Conservation (phyloP, 1,140 invertebrate genomes). For the Paracyclopina nana region DNA sequence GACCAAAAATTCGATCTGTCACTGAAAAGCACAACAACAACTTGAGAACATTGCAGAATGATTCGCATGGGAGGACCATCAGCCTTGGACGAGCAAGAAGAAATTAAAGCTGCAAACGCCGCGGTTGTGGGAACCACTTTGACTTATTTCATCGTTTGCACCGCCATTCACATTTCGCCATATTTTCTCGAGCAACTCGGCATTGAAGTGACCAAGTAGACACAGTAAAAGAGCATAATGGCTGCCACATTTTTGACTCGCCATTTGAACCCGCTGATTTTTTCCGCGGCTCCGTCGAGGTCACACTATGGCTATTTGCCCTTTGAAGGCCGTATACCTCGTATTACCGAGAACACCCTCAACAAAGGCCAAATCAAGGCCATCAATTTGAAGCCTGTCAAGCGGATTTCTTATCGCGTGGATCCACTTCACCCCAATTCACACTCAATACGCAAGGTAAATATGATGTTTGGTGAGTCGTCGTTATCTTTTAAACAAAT, state of each 20-base stretch:
- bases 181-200: constrained; percentile 9
- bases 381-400: constrained; percentile 52
- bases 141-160: not conserved
- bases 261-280: not conserved
- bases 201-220: not conserved
- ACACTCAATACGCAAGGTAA: constrained; percentile 32
- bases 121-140: constrained; percentile 6
- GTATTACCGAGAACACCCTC: not conserved
- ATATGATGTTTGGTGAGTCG: constrained; percentile 23
- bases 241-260: not conserved
- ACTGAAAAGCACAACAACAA: too few species aligned
- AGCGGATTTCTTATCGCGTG: constrained; percentile 49
- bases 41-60: too few species aligned
- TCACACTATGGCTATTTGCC: constrained; percentile 5
- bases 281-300: not conserved
- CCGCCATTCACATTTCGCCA: not conserved
- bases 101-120: constrained; percentile 4
- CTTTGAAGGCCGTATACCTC: not conserved
- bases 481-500: constrained; percentile 17
- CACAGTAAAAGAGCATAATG: not conserved
- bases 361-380: constrained; percentile 37
- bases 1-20: too few species aligned
- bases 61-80: constrained; percentile 6
- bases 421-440: constrained; percentile 56
- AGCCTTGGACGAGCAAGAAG: not conserved